Conservation (phyloP, 2,113 vertebrate genomes). For the Eulacestoma nigropectus region DNA sequence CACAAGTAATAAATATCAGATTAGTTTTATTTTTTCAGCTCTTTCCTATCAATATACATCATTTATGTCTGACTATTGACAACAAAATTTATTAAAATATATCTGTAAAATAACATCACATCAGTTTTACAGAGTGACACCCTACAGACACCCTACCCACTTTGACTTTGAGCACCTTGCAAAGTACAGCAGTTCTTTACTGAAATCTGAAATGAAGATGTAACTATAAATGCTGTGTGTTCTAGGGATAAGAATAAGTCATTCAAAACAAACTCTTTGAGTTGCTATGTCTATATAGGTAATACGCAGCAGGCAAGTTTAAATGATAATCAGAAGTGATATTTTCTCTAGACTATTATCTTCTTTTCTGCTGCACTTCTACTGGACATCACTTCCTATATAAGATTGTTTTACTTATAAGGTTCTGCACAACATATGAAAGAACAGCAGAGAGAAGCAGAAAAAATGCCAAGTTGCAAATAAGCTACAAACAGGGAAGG, state of each 20-base stretch:
- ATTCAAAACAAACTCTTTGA: not conserved
- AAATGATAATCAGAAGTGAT: not conserved
- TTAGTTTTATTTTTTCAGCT: not conserved
- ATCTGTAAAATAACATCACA: not conserved
- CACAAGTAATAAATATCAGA: not conserved
- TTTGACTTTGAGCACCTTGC: not conserved
- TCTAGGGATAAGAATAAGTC: not conserved
- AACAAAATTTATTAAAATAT: not conserved
- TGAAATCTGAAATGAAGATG: not conserved
- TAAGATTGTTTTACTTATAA: not conserved
- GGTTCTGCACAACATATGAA: not conserved
- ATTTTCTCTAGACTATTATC: not conserved
- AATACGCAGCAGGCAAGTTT: not conserved
- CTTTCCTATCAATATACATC: not conserved
- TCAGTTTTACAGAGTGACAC: not conserved
- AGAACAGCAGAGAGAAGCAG: not conserved
- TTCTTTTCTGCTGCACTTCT: not conserved
- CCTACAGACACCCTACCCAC: not conserved
- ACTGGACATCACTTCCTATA: not conserved
- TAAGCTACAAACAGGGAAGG: not conserved
- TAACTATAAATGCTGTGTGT: not conserved
- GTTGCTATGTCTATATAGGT: not conserved
- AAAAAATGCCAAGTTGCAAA: not conserved
- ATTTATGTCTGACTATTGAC: not conserved
- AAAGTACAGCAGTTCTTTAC: not conserved